phyloP scores from a whole-genome alignment of 2,113 vertebrate genomes.

The Phalacrocorax brasilianus region DNA sequence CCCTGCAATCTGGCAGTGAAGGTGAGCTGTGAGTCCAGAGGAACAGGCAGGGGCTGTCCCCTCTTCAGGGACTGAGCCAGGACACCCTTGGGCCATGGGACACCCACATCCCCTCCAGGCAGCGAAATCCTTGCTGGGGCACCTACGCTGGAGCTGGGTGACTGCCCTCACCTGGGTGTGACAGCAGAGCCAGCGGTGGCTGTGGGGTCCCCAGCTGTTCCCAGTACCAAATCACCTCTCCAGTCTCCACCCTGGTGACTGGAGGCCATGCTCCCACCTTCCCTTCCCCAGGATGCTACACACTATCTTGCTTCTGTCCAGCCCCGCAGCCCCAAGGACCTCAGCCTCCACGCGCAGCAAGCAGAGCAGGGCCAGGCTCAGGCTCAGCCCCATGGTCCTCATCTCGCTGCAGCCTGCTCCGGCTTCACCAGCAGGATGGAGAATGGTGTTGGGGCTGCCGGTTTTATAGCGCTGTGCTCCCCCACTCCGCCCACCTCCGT shows the following conservation, averaged over 20 bases:
- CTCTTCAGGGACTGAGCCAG: accelerated
- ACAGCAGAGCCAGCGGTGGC: not conserved
- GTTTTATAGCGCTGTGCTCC: not conserved
- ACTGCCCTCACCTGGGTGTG: not conserved
- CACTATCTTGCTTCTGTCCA: slow-evolving; percentile 3
- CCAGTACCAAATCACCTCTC: not conserved
- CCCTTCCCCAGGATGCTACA: accelerated
- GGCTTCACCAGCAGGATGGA: accelerated
- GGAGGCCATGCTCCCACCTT: accelerated
- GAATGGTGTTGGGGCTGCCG: accelerated
- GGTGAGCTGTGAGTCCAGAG: not conserved
- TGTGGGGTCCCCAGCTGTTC: not conserved
- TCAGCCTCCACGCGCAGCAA: not conserved
- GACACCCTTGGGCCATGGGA: not conserved
- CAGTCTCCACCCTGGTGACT: not conserved
- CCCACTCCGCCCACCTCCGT: accelerated
- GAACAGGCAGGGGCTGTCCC: not conserved
- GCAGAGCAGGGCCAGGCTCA: slow-evolving; percentile 15
- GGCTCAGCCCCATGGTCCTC: not conserved
- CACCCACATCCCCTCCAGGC: not conserved
- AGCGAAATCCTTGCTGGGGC: not conserved
- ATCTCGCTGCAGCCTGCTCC: not conserved
- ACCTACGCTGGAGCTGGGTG: not conserved
- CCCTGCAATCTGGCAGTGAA: not conserved
- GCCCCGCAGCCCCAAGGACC: accelerated